Conservation (phyloP, 2,113 vertebrate species). For the Panthera leo region DNA sequence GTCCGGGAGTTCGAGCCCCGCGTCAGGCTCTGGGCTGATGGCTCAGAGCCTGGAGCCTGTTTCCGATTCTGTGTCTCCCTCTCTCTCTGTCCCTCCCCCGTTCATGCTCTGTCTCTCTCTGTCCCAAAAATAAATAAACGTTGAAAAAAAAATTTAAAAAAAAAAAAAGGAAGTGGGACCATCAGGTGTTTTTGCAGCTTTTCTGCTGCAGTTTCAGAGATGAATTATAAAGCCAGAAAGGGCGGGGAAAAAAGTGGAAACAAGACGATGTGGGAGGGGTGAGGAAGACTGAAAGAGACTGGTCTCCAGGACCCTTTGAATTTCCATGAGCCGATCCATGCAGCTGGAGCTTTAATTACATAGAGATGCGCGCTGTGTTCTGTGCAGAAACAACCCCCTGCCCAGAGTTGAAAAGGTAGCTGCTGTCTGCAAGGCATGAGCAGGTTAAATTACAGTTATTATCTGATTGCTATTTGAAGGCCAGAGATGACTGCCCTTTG, state of each 20-base stretch:
- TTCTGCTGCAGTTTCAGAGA: neutral
- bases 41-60: too few relatives aligned
- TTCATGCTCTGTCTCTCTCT: too few relatives aligned
- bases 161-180: neutral
- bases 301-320: neutral
- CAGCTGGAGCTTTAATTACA: conserved; percentile 77
- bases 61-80: too few relatives aligned
- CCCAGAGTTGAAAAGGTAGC: conserved; percentile 67
- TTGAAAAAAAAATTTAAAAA: too few relatives aligned
- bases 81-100: too few relatives aligned
- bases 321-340: conserved; percentile 58
- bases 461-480: conserved; percentile 72
- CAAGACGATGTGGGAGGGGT: neutral
- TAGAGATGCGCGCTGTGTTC: conserved; percentile 53
- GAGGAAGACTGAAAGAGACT: neutral
- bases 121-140: too few relatives aligned
- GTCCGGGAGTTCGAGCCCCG: too few relatives aligned
- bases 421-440: conserved; percentile 52
- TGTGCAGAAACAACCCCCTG: conserved; percentile 45
- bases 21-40: too few relatives aligned
- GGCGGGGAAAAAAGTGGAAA: neutral
- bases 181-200: neutral
- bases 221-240: conserved; percentile 6
- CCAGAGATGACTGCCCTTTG: conserved; percentile 60
- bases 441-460: conserved; percentile 81